Base-by-base conservation (phyloP, 2,888 invertebrate genomes). In the Drosophila pegasa region DNA sequence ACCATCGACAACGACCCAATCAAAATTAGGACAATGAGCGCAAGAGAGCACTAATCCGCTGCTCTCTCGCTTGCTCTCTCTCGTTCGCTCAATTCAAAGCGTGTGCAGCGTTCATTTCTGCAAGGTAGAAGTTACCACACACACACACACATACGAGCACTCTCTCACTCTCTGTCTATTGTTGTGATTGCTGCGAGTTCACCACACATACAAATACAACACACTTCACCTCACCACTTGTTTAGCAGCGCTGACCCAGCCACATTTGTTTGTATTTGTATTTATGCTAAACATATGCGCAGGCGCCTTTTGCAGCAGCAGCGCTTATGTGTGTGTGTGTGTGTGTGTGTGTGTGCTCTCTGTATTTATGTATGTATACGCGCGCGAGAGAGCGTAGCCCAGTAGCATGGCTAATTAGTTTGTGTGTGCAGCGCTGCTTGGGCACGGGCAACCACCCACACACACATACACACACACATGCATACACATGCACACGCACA, bases 71-170 rank as follows among this genome's bases (percentile, higher is more conserved):
- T n/a, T n/a, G n/a, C 47, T 20, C 27, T 4, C 37, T 14, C 9
- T 18, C n/a, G n/a, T n/a, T n/a, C n/a, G n/a, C n/a, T n/a, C 25
- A 16, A 8, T 12, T 65, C 31, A n/a, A 51, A 38, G 31, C 40
- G 20, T 74, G 65, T 75, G 83, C 80, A 83, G 82, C 71, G 82
- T 83, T 86, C 82, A 86, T 83, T 83, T 78, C 82, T 83, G 82
- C 71, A 83, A 69, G 50, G 29, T 43, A 60, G 18, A 51, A 54
- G 61, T 25, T 6, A 27, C 59, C 37, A 50, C 31, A 43, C 43
- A 16, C 43, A 43, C 18, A 41, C 47, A 22, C 38, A 29, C 50
- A n/a, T n/a, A n/a, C n/a, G n/a, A n/a, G n/a, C n/a, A 16, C 58
- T 38, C 43, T 58, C 50, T 50, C 54, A 25, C 56, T 57, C 22